Conservation (phyloP, 2,797 vertebrate genomes). For the Champsocephalus esox region DNA sequence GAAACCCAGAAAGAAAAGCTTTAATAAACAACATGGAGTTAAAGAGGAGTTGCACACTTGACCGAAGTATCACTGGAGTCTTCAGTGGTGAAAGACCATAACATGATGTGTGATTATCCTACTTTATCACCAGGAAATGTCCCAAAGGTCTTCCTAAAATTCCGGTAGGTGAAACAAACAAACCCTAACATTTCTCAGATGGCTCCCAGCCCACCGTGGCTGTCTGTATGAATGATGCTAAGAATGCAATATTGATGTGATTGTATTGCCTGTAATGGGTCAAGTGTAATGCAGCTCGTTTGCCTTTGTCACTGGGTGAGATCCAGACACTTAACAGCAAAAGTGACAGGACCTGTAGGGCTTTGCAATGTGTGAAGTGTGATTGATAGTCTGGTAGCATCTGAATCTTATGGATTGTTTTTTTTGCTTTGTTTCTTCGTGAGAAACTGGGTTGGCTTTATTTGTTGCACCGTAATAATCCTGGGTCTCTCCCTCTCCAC, state of each 20-base stretch:
- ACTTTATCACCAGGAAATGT: not conserved
- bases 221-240: not conserved
- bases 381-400: not conserved
- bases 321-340: not conserved
- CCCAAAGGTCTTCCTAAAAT: not conserved
- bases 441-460: not conserved
- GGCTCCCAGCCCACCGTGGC: too few relatives aligned
- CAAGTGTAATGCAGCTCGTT: not conserved
- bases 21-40: not conserved
- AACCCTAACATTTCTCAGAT: not conserved
- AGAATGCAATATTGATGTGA: not conserved
- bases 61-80: not conserved
- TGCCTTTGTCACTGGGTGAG: not conserved
- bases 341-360: not conserved
- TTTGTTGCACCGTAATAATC: not conserved
- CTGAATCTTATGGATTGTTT: not conserved
- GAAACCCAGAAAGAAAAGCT: not conserved
- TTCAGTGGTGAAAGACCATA: not conserved
- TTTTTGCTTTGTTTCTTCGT: not conserved
- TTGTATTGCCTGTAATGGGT: not conserved
- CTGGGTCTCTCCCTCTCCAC: not conserved
- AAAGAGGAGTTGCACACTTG: not conserved
- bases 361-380: not conserved
- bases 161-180: not conserved
- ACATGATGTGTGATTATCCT: not conserved